phyloP scores from a whole-genome alignment of 2,888 invertebrate species.

The Doris montereyensis region DNA sequence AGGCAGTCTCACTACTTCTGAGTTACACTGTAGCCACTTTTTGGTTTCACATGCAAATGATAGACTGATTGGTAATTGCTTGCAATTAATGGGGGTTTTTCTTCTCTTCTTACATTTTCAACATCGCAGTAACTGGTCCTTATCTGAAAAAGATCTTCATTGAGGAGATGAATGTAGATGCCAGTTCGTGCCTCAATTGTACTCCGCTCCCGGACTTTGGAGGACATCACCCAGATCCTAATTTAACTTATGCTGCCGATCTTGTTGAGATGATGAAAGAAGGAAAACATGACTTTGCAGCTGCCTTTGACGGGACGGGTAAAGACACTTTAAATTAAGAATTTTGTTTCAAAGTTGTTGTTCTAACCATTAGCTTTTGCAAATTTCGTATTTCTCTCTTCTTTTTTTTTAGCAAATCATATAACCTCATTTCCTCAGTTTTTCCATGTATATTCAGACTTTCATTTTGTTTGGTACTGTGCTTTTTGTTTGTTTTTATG shows the following conservation, averaged over 20 bases:
- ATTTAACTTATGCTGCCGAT: constrained; percentile 89
- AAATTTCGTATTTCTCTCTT: background rate
- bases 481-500: too few species aligned
- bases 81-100: too few species aligned
- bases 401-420: background rate
- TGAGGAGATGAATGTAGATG: constrained; percentile 85
- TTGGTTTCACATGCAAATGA: too few species aligned
- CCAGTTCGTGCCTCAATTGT: constrained; percentile 82
- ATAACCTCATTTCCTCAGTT: too few species aligned
- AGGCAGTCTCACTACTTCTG: too few species aligned
- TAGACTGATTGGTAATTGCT: too few species aligned
- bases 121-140: constrained; percentile 95
- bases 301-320: constrained; percentile 99
- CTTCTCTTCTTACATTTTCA: too few species aligned
- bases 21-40: too few species aligned
- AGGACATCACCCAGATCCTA: constrained; percentile 95
- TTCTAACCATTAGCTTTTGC: background rate
- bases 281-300: constrained; percentile 85
- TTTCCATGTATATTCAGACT: too few species aligned
- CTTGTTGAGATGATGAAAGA: constrained; percentile 80
- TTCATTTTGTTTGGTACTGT: too few species aligned
- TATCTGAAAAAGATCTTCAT: constrained; percentile 92
- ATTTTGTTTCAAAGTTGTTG: background rate
- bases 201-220: constrained; percentile 94
- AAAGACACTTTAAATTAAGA: constrained; percentile 55